These are phyloP conservation scores for Actinostola sp. DNA, from an alignment of 92 coral and sea anemone genomes.

Conservation along the genomic window DNA sequence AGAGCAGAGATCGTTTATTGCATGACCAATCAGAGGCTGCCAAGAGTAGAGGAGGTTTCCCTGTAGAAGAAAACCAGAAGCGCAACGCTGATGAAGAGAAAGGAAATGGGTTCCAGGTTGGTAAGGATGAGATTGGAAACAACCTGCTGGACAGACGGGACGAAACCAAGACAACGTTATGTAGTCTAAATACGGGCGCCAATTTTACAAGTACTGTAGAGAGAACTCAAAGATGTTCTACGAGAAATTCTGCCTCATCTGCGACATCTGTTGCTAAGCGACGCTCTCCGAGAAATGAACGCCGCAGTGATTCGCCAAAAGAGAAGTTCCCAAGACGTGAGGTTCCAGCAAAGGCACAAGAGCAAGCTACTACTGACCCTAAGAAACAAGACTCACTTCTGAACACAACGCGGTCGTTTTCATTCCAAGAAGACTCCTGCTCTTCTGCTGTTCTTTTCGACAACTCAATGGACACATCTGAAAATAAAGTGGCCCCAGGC, in stretches of 20 bases:
- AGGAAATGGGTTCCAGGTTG: background rate
- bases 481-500: conserved; percentile 32
- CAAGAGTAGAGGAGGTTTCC: background rate
- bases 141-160: no score
- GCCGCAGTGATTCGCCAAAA: conserved; percentile 30
- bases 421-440: conserved; percentile 32
- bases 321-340: conserved; percentile 55
- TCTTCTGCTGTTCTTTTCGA: conserved; percentile 33
- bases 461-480: conserved; percentile 33
- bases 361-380: background rate
- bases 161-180: no score
- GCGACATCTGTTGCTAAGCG: conserved; percentile 42
- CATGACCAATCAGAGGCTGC: conserved; percentile 7
- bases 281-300: conserved; percentile 44
- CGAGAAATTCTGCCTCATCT: no score
- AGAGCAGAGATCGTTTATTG: background rate
- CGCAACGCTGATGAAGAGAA: background rate
- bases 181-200: background rate
- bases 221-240: no score
- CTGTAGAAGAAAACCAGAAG: background rate
- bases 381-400: conserved; percentile 7
- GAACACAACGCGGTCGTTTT: conserved; percentile 16
- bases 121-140: background rate
- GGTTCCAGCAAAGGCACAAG: background rate
- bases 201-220: no score